Evolutionary conservation across 2,113 vertebrate genomes (phyloP).

Genomic region (Myocastor coypus): DNA sequence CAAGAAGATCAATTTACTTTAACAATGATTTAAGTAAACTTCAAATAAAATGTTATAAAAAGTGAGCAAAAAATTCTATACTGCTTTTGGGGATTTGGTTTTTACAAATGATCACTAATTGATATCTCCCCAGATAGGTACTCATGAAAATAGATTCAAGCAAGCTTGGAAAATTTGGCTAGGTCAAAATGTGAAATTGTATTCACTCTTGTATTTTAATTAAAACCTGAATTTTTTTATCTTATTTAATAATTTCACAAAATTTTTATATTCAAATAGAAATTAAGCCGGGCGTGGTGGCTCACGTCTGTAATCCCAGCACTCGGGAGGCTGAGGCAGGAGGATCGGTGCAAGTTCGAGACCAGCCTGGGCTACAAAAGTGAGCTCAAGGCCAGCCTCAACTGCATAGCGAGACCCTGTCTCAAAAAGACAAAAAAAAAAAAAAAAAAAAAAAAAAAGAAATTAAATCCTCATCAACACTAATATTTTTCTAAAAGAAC

Average conservation of each 20-base stretch:
- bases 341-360: too few species aligned
- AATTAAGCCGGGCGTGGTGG: too few species aligned
- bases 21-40: background rate
- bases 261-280: background rate
- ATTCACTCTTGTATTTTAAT: background rate
- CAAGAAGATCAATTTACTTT: constrained; percentile 23
- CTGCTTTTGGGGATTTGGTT: background rate
- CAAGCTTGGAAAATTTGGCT: background rate
- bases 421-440: too few species aligned
- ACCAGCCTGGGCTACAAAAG: too few species aligned
- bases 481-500: background rate
- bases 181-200: constrained; percentile 14
- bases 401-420: too few species aligned
- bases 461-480: background rate
- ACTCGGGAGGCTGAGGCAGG: too few species aligned
- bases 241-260: background rate
- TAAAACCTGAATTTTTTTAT: constrained; percentile 5
- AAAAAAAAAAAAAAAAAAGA: too few species aligned
- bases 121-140: background rate
- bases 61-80: background rate
- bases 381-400: too few species aligned
- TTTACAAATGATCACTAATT: background rate
- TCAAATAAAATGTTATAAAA: constrained; percentile 49
- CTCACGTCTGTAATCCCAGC: too few species aligned
- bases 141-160: background rate